Conservation (phyloP, 2,797 vertebrate species). For the Oreonectes daqikongensis region DNA sequence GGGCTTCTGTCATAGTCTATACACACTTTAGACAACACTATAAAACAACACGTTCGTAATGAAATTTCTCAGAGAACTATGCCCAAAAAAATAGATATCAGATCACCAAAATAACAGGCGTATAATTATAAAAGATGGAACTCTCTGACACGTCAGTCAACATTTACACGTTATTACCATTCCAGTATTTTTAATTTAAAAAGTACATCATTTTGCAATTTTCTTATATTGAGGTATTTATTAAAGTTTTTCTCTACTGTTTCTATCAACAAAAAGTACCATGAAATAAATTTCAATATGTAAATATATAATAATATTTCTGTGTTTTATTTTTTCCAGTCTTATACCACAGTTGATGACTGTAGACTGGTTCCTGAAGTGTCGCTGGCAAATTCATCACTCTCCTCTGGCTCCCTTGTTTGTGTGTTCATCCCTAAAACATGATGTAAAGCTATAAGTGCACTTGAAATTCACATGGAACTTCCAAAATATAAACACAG, state of each 20-base stretch:
- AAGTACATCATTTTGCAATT: neutral
- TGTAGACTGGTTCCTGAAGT: neutral
- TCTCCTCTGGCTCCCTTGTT: slow-evolving; percentile 73
- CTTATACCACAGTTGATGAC: neutral
- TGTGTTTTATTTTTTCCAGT: neutral
- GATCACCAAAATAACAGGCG: slow-evolving; percentile 32
- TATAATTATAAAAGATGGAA: slow-evolving; percentile 23
- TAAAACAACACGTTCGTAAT: neutral
- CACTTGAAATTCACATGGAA: neutral
- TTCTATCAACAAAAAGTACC: neutral
- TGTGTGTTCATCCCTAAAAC: slow-evolving; percentile 52
- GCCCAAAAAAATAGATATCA: neutral
- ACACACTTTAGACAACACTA: too few species aligned
- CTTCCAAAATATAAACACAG: too few species aligned
- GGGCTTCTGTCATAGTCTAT: neutral
- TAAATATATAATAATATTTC: neutral
- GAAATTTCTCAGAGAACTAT: neutral
- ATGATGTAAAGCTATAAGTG: neutral
- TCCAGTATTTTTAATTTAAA: neutral
- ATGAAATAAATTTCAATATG: neutral
- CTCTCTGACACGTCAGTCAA: neutral
- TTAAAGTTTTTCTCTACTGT: neutral
- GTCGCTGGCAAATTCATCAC: slow-evolving; percentile 72
- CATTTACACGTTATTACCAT: neutral
- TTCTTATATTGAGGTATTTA: slow-evolving; percentile 16